phyloP scores from a whole-genome alignment of 2,888 invertebrate species.

The Anthophora plumipes region DNA sequence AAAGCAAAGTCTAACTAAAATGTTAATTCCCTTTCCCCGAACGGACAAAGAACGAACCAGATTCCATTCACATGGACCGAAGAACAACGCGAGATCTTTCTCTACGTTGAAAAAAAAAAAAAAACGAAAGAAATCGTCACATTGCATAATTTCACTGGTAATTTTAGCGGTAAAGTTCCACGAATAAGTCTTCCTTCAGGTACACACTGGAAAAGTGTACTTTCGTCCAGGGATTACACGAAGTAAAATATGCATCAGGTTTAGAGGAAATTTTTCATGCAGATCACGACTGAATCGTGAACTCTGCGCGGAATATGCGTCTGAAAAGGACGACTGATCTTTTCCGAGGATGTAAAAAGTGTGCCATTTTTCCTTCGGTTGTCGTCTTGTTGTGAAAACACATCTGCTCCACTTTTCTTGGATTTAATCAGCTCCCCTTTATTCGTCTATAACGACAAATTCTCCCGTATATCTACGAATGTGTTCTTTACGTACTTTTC shows the following conservation, averaged over 20 bases:
- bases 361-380: not conserved
- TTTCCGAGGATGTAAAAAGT: not conserved
- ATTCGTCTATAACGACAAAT: not conserved
- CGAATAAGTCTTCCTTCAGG: not conserved
- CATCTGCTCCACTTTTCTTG: not conserved
- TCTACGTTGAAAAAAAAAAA: not conserved
- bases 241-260: conserved; percentile 23
- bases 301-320: conserved; percentile 23
- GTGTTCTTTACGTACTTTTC: not conserved
- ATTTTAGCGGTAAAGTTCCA: not conserved
- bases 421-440: not conserved
- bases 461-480: not conserved
- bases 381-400: not conserved
- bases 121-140: too few relatives aligned
- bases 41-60: not conserved
- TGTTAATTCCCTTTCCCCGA: not conserved
- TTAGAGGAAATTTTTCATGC: conserved; percentile 31
- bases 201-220: not conserved
- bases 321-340: not conserved
- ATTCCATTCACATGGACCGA: not conserved
- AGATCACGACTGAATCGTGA: conserved; percentile 24
- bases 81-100: not conserved
- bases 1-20: not conserved
- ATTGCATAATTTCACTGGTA: not conserved
- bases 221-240: conserved; percentile 29